Conservation (phyloP, 2,888 invertebrate species). For the Trachelus tabidus region DNA sequence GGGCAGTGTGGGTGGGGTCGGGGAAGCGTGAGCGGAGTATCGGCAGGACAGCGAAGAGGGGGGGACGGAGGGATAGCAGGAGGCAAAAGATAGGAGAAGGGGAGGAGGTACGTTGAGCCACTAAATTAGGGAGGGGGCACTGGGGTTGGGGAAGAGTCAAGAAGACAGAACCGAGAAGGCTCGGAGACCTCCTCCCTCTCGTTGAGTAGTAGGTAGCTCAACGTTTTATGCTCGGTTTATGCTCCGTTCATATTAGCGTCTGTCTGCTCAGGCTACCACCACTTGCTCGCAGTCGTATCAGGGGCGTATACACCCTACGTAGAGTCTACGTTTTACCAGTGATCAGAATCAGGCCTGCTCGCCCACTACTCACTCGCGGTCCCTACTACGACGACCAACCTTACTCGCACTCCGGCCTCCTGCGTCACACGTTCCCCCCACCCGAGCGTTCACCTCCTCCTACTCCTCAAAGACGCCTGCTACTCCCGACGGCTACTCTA, state of each 20-base stretch:
- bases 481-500: background rate
- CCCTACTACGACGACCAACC: constrained; percentile 1
- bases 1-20: constrained; percentile 26
- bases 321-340: no score
- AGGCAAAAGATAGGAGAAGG: background rate
- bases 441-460: constrained; percentile 9
- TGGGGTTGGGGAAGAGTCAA: constrained; percentile 10
- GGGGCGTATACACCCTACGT: no score
- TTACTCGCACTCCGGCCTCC: constrained; percentile 14
- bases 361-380: constrained; percentile 34
- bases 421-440: constrained; percentile 15
- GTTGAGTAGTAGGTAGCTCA: no score
- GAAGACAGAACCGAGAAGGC: no score
- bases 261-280: no score
- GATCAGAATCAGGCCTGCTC: no score
- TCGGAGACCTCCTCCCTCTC: no score
- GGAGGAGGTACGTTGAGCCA: background rate
- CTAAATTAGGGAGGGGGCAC: constrained; percentile 5
- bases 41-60: no score
- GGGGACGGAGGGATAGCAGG: no score
- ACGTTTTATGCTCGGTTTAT: constrained; percentile 47
- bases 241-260: constrained; percentile 15
- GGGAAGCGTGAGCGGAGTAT: background rate
- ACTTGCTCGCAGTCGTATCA: no score
- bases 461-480: constrained; percentile 5